Evolutionary conservation across 2,113 vertebrate genomes (phyloP), one percentile per base, ranked within the genome.

Genomic region (Albula glossodonta): DNA sequence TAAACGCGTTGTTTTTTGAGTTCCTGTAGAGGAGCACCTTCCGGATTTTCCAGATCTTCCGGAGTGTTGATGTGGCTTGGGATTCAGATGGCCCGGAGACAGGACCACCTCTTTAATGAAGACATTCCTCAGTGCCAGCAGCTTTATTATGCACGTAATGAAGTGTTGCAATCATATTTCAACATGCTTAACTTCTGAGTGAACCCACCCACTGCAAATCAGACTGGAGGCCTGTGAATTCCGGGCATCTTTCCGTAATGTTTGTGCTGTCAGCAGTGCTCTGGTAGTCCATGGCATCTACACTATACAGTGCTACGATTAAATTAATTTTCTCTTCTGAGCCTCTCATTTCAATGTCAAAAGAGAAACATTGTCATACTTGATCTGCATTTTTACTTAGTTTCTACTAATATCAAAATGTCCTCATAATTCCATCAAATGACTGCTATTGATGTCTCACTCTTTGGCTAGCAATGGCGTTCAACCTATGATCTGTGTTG

Each of bases 261-360:
- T 66, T 17, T 78, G 85, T 49, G 80, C 85, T 83, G 51, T 83
- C 70, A 78, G 41, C 13, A n/a, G 52, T 41, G 63, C 66, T 86
- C 77, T 60, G 81, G 25, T 51, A 25, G 60, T 53, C 63, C 70
- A 60, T 56, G 49, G 2, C 22, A 77, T 31, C 63, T 51, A 78
- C 12, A 74, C 19, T 56, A 15, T 56, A 53, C 57, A 7, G 25
- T 56, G 22, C 82, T 81, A 56, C 12, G 53, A 12, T 56, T 6
- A 56, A 56, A 56, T 56, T 56, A 56, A 56, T 12, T 74, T 63
- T 49, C 25, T 77, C 80, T 85, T 12, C 15, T n/a, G 0, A 82
- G 85, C 63, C 10, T 5, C 66, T 60, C 22, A 80, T 52, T 66
- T 31, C 66, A 60, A 86, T 82, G 57, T 12, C 81, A 63, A 49